phyloP scores from a whole-genome alignment of 2,113 vertebrate species.

The Cyprinodon brontotheroides region DNA sequence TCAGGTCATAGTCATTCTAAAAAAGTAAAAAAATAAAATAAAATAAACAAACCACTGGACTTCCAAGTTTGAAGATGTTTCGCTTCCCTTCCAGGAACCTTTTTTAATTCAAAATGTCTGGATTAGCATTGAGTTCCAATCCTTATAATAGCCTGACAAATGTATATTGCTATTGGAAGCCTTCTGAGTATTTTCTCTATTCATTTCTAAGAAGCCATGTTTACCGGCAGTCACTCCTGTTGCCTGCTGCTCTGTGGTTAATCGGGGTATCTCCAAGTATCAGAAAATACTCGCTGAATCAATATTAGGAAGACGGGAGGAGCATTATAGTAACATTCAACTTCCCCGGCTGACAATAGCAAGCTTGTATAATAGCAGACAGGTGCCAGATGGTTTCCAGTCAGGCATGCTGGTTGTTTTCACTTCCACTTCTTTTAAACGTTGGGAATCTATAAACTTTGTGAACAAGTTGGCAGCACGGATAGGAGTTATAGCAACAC shows the following conservation, averaged over 20 bases:
- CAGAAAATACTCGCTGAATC: background rate
- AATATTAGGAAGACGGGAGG: conserved; percentile 1
- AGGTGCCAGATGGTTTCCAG: background rate
- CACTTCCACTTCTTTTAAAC: background rate
- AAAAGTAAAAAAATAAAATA: background rate
- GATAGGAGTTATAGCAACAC: too few relatives aligned
- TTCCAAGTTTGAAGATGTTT: background rate
- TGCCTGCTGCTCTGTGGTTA: background rate
- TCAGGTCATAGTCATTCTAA: too few relatives aligned
- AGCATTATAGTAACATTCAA: background rate
- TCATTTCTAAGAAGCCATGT: too few relatives aligned
- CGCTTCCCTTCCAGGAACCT: background rate
- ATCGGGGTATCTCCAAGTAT: background rate
- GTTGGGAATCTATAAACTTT: background rate
- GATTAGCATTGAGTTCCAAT: too few relatives aligned
- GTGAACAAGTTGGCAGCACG: too few relatives aligned
- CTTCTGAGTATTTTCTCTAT: too few relatives aligned
- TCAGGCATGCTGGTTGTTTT: background rate
- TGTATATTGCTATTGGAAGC: too few relatives aligned
- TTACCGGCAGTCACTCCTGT: background rate
- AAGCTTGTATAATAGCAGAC: background rate
- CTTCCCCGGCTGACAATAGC: background rate
- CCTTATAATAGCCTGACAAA: too few relatives aligned
- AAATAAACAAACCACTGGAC: background rate
- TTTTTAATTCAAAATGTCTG: too few relatives aligned